A percentile compares a stretch with the other conserved stretches of the same genome.
These are phyloP conservation scores for Exephanes ischioxanthus DNA, from an alignment of 2,888 invertebrate species.

Conservation along the genomic window DNA sequence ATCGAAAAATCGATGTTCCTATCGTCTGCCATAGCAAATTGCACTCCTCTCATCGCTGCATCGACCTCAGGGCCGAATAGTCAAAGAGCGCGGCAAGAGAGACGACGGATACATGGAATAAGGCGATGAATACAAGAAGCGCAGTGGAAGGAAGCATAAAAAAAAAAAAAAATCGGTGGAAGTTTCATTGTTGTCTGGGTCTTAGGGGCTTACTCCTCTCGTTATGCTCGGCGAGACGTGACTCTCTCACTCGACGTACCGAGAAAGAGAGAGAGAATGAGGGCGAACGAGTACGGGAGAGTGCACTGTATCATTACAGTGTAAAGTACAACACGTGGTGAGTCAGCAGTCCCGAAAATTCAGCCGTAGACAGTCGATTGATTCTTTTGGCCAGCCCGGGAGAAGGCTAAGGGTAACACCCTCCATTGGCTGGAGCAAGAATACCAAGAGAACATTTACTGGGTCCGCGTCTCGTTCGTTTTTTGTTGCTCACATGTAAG, in stretches of 20 bases:
- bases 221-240: conserved; percentile 74
- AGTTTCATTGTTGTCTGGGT: conserved; percentile 77
- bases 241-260: conserved; percentile 67
- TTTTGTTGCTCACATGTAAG: conserved; percentile 2
- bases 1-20: neutral
- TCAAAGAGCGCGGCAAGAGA: conserved; percentile 34
- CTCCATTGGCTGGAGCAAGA: neutral
- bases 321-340: conserved; percentile 25
- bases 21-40: neutral
- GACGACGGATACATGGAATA: conserved; percentile 51
- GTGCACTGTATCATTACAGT: neutral
- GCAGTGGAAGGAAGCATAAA: conserved; percentile 72
- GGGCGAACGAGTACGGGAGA: neutral
- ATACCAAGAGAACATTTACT: neutral
- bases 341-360: conserved; percentile 32
- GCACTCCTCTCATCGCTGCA: conserved; percentile 12
- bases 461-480: conserved; percentile 4
- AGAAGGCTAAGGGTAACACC: neutral
- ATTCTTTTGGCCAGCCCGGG: conserved; percentile 5
- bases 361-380: conserved; percentile 33
- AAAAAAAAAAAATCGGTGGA: conserved; percentile 59
- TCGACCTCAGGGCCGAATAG: conserved; percentile 21
- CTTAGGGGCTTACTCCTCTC: conserved; percentile 61
- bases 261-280: conserved; percentile 34
- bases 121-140: conserved; percentile 58